Evolutionary conservation across 2,113 vertebrate species (phyloP).

Genomic region (Mormyrus iriodes): DNA sequence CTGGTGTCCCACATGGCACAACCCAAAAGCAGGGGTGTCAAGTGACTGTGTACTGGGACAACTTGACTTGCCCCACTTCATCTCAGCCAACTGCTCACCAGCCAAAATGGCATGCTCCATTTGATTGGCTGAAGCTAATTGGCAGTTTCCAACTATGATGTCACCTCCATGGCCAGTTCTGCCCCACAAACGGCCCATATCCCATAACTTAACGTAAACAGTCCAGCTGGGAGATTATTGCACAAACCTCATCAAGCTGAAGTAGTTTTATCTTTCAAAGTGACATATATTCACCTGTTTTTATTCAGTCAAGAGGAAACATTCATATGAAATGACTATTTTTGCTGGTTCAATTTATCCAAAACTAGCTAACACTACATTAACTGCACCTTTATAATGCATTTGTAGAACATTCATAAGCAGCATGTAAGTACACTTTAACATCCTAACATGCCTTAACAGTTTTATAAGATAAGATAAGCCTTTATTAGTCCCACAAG

Average conservation of each 20-base stretch:
- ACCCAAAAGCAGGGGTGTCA: not conserved
- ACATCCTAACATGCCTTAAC: not conserved
- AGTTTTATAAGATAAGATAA: too few species aligned
- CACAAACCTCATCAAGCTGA: slow-evolving; percentile 44
- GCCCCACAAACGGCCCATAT: slow-evolving; percentile 57
- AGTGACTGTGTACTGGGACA: not conserved
- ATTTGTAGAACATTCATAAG: not conserved
- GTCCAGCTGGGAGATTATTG: slow-evolving; percentile 39
- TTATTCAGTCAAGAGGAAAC: not conserved
- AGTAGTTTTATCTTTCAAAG: not conserved
- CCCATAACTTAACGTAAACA: slow-evolving; percentile 63
- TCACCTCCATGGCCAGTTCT: slow-evolving; percentile 41
- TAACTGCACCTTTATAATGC: not conserved
- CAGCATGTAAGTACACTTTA: not conserved
- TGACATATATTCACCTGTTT: not conserved
- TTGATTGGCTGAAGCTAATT: slow-evolving; percentile 6
- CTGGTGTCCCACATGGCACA: not conserved
- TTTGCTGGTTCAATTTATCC: not conserved
- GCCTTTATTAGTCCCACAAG: too few species aligned
- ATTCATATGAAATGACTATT: not conserved
- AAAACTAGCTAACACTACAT: not conserved
- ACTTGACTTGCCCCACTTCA: not conserved
- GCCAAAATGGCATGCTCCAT: not conserved
- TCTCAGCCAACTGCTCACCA: not conserved
- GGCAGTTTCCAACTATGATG: not conserved